Conservation (phyloP, 2,113 vertebrate genomes). For the Ahaetulla prasina region DNA sequence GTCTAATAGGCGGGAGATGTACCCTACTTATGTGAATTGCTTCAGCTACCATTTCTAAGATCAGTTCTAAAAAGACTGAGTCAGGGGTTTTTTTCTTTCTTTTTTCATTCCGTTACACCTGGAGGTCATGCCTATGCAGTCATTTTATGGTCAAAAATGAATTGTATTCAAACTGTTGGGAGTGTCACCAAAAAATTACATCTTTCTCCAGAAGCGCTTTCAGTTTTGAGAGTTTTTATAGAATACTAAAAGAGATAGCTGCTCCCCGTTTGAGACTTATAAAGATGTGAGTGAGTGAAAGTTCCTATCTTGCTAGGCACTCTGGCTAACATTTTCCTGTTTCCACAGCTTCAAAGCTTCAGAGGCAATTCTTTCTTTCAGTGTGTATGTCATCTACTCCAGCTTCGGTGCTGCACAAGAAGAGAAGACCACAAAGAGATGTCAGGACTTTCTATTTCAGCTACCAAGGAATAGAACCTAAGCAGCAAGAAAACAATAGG, state of each 20-base stretch:
- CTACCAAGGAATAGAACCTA: not conserved
- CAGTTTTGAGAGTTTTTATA: not conserved
- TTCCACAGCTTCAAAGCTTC: not conserved
- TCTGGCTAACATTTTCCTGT: not conserved
- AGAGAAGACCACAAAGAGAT: not conserved
- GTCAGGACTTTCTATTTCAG: not conserved
- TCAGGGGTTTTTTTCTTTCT: not conserved
- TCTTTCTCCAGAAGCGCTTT: not conserved
- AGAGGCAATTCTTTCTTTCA: not conserved
- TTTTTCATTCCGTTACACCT: not conserved
- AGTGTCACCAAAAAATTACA: not conserved
- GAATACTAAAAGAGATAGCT: not conserved
- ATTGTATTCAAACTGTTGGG: not conserved
- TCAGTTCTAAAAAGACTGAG: not conserved
- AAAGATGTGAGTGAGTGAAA: not conserved
- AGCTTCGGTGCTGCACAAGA: not conserved
- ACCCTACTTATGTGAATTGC: not conserved
- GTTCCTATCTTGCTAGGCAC: not conserved
- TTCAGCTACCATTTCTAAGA: not conserved
- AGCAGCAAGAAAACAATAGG: not conserved
- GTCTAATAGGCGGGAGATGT: not conserved
- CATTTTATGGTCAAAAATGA: not conserved
- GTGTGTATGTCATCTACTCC: not conserved
- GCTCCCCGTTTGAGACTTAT: not conserved
- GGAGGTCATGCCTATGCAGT: not conserved